phyloP scores from a whole-genome alignment of 2,888 invertebrate genomes.

The Tortrix viridana region DNA sequence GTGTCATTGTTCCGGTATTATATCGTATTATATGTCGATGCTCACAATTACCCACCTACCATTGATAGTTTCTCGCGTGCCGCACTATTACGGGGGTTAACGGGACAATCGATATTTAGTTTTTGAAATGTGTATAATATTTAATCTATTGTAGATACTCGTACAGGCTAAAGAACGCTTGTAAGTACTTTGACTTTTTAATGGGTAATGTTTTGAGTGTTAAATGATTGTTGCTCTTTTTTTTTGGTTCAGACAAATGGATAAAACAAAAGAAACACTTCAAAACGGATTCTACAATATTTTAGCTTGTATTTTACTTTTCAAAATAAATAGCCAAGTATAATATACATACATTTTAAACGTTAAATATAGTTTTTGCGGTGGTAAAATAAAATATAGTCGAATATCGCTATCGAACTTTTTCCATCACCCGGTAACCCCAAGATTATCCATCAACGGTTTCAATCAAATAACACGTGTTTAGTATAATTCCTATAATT shows the following conservation, averaged over 20 bases:
- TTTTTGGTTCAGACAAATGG: no score
- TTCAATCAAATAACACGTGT: conserved; percentile 64
- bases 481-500: conserved; percentile 72
- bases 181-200: no score
- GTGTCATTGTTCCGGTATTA: conserved; percentile 36
- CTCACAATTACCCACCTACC: conserved; percentile 40
- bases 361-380: not conserved
- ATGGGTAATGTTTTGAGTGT: no score
- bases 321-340: no score
- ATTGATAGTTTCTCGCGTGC: conserved; percentile 57
- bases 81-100: conserved; percentile 45
- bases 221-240: no score
- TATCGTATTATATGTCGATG: conserved; percentile 45
- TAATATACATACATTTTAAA: not conserved
- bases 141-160: no score
- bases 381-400: not conserved
- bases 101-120: conserved; percentile 32
- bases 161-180: no score
- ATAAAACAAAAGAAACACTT: no score
- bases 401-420: conserved; percentile 22
- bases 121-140: not conserved
- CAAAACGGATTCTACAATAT: no score
- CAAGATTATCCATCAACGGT: conserved; percentile 41
- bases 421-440: conserved; percentile 34
- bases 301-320: no score